Percentiles rank a stretch among this genome's conserved stretches.
These are phyloP conservation scores for Caranx ignobilis DNA, from an alignment of 2,113 vertebrate genomes.

Conservation along the genomic window DNA sequence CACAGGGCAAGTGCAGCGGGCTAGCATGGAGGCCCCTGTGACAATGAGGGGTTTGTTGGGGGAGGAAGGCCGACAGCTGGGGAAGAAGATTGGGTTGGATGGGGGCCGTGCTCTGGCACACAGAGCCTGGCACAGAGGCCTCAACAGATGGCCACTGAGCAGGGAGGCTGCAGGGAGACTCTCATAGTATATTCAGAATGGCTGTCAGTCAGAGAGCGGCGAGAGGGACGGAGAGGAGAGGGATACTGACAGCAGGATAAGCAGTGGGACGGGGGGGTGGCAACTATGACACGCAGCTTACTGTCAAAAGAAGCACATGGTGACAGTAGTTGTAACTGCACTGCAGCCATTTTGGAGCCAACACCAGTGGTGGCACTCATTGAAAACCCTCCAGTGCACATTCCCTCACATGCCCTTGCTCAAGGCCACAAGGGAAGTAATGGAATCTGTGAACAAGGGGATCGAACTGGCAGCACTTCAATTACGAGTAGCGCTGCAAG, in stretches of 20 bases:
- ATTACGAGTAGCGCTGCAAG: background rate
- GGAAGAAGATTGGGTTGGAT: constrained; percentile 68
- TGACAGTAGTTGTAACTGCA: background rate
- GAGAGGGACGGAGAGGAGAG: constrained; percentile 8
- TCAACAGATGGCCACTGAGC: constrained; percentile 81
- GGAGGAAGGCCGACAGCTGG: constrained; percentile 74
- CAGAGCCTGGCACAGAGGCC: constrained; percentile 74
- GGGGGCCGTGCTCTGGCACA: constrained; percentile 66
- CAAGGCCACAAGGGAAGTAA: background rate
- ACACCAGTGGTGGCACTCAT: background rate
- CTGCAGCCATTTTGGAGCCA: background rate
- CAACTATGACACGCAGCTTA: background rate
- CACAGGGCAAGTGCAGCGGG: constrained; percentile 47
- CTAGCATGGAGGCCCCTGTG: constrained; percentile 38
- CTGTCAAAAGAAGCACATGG: background rate
- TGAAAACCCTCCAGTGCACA: background rate
- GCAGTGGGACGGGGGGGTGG: background rate
- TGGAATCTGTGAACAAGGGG: background rate
- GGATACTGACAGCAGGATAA: background rate
- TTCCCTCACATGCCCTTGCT: constrained; percentile 17
- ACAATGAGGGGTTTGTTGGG: constrained; percentile 80
- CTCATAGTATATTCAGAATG: constrained; percentile 58
- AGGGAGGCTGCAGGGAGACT: constrained; percentile 71
- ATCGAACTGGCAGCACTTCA: constrained; percentile 1
- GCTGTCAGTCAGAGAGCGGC: constrained; percentile 31